Base-by-base conservation (phyloP, 2,888 invertebrate genomes). In the Thera britannica region DNA sequence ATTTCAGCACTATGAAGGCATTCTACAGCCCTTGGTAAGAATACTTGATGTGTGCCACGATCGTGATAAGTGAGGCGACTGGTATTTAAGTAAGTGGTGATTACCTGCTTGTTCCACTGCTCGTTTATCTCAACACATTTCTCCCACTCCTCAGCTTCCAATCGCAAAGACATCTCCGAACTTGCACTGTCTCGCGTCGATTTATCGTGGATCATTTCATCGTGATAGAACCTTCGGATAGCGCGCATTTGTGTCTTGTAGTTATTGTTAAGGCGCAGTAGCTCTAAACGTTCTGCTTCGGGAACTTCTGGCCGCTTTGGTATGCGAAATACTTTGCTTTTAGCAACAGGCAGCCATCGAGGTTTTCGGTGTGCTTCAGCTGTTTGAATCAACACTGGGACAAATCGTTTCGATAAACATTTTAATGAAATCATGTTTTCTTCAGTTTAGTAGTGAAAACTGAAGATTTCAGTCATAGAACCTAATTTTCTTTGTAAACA, bases 291-390 rank as follows among this genome's bases (percentile, higher is more conserved):
- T 79, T 98, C 97, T 51, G 96, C 97, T 68, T 86, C 85, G 0
- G 96, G 92, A 58, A 96, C 83, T 68, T 85, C 86, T 34, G 95
- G 95, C 55, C 95, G 94, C 76, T 92, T 90, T 0, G 97, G 96
- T 69, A 98, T 94, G 73, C 95, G 95, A 87, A 95, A 98, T 58
- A 96, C 74, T 93, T 98, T 98, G 75, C 95, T 96, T 90, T 97
- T 97, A 0, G 98, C 98, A 11, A 95, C 95, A 2, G 97, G 97
- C 58, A 97, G 66, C 97, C 97, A 97, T 72, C 96, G 91, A 0
- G 98, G 98, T 87, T 98, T 98, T 75, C 97, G 94, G 68, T 92
- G 92, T 9, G 89, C 89, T 68, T 85, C 83, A 0, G 90, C 92
- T 48, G 78, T 80, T 78, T 93, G 93, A 70, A 87, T 73, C 0